phyloP scores from a whole-genome alignment of 2,113 vertebrate genomes.

The Hypanus sabinus region DNA sequence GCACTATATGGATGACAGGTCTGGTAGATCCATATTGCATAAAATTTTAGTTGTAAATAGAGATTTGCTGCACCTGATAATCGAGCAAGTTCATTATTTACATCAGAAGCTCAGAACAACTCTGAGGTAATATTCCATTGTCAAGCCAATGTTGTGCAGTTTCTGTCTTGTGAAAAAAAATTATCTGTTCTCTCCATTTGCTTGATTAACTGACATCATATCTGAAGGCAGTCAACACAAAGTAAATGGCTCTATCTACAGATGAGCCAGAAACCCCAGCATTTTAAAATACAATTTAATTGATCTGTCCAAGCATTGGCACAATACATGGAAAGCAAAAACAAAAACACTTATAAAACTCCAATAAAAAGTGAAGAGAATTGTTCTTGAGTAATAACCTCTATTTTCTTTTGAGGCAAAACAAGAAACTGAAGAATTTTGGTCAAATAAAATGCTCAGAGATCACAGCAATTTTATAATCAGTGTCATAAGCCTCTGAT shows the following conservation, averaged over 20 bases:
- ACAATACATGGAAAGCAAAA: background rate
- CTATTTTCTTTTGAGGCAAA: background rate
- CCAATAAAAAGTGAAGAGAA: background rate
- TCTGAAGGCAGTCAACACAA: background rate
- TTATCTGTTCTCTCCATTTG: background rate
- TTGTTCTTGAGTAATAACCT: background rate
- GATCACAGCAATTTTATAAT: background rate
- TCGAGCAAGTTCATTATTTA: background rate
- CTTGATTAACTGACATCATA: background rate
- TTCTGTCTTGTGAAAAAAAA: background rate
- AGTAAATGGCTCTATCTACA: background rate
- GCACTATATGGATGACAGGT: background rate
- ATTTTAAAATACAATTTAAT: background rate
- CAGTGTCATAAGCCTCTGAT: background rate
- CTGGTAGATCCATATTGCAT: background rate
- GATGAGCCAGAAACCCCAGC: constrained; percentile 14
- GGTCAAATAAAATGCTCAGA: background rate
- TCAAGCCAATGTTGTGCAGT: background rate
- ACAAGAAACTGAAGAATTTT: background rate
- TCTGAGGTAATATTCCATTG: background rate
- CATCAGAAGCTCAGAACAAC: background rate
- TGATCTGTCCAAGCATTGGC: background rate
- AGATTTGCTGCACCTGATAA: background rate
- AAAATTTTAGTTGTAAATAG: background rate
- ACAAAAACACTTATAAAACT: background rate